Evolutionary conservation across 1,140 invertebrate species (phyloP), one percentile per base, ranked within the genome.

Genomic region (Aphelinus certus): DNA sequence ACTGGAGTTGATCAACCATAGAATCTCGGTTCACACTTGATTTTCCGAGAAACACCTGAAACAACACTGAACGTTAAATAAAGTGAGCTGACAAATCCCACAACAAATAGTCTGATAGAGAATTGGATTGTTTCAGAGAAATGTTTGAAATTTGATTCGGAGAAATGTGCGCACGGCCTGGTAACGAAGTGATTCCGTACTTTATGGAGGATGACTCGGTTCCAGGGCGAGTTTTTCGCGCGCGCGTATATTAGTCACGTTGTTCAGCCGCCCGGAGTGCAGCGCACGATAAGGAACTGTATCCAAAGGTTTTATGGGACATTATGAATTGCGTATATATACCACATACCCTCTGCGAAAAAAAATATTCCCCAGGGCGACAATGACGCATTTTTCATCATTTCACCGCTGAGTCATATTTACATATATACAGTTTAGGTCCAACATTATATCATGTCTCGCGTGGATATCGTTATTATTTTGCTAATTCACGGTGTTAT

Each of bases 351-450:
- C 42, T 10, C 2, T 63, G 46, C 46, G 62, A 47, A 4, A 51
- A 26, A 9, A 49, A 5, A 42, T 49, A 51, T 26, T n/a, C 26
- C 9, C 26, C 26, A 10, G 1, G 46, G 45, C 62, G 7, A 48
- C 43, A 61, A 46, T 5, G 63, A 26, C 45, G 55, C 43, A 3
- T 47, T 57, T 58, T 57, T 49, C 45, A 57, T 1, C 26, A 45
- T 65, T 65, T 72, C 60, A 55, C 51, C 26, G 7, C 62, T 65
- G 71, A 65, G n/a, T 72, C 71, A 72, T 58, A 60, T 60, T 10
- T 9, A 9, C 42, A 47, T 45, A 3, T 62, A 53, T 46, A 71
- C 57, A 3, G 6, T 43, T 46, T 3, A 1, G 26, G 26, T 26
- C 48, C 26, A 55, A 47, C 1, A 2, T 10, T 10, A 62, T 6